Evolutionary conservation across 1,140 invertebrate genomes (phyloP).

Genomic region (Lanistes nyassanus): DNA sequence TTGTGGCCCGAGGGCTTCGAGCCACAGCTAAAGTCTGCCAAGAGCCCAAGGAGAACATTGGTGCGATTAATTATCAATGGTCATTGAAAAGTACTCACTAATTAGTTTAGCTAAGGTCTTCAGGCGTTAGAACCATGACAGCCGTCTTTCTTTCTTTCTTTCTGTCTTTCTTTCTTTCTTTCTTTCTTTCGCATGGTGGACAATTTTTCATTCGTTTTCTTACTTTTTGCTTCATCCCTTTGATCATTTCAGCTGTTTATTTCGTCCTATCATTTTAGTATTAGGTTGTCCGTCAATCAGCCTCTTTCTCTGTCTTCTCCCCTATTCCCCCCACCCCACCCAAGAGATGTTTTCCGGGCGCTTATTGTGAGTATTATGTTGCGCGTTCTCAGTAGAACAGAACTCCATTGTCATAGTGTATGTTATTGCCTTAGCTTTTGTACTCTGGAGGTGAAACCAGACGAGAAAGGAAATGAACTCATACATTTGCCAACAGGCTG

Average conservation of each 20-base stretch:
- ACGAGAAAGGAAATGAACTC: too few relatives aligned
- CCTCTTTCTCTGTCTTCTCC: constrained; percentile 4
- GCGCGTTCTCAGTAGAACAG: too few relatives aligned
- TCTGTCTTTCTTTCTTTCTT: not conserved
- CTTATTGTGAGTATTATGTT: too few relatives aligned
- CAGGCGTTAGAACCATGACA: too few relatives aligned
- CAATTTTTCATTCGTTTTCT: not conserved
- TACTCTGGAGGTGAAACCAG: too few relatives aligned
- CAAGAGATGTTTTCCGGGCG: too few relatives aligned
- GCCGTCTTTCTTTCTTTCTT: not conserved
- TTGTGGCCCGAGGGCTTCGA: constrained; percentile 8
- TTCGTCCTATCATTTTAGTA: not conserved
- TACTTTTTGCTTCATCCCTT: not conserved
- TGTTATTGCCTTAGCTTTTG: too few relatives aligned
- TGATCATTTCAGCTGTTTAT: not conserved
- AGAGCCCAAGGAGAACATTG: not conserved
- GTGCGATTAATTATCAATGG: not conserved
- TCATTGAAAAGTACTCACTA: not conserved
- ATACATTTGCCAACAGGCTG: constrained; percentile 1
- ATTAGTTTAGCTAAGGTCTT: too few relatives aligned
- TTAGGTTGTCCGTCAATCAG: not conserved
- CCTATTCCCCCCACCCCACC: not conserved
- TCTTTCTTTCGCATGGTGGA: not conserved
- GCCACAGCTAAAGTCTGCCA: constrained; percentile 1
- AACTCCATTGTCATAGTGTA: not conserved